Conservation (phyloP, 2,113 vertebrate species). For the Rhea americana region DNA sequence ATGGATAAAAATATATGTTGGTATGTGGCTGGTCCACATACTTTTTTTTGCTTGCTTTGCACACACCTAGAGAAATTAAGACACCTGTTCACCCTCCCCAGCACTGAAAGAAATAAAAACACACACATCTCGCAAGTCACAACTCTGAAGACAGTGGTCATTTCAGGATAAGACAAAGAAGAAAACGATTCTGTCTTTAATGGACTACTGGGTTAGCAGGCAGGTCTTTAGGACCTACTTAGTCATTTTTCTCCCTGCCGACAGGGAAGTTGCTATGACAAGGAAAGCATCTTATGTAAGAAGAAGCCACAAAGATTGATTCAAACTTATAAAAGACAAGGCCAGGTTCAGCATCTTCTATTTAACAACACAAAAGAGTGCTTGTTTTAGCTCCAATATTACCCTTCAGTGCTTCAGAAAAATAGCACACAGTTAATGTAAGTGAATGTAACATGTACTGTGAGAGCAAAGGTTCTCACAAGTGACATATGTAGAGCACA, state of each 20-base stretch:
- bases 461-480: background rate
- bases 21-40: background rate
- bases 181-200: background rate
- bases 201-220: background rate
- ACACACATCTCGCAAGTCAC: background rate
- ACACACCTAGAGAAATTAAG: background rate
- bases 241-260: background rate
- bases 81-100: background rate
- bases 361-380: accelerated
- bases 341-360: background rate
- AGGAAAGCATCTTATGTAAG: background rate
- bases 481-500: background rate
- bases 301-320: background rate
- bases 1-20: accelerated
- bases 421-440: background rate
- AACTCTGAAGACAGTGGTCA: background rate
- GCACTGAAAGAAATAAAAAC: background rate
- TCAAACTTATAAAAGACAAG: background rate
- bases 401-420: background rate
- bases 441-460: accelerated
- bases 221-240: background rate
- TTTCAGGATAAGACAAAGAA: background rate
- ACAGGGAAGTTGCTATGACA: background rate
- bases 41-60: background rate
- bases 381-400: background rate